A percentile compares a stretch with the other conserved stretches of the same genome.
These are phyloP conservation scores for Coremacera marginata DNA, from an alignment of 2,888 invertebrate genomes.

Conservation along the genomic window DNA sequence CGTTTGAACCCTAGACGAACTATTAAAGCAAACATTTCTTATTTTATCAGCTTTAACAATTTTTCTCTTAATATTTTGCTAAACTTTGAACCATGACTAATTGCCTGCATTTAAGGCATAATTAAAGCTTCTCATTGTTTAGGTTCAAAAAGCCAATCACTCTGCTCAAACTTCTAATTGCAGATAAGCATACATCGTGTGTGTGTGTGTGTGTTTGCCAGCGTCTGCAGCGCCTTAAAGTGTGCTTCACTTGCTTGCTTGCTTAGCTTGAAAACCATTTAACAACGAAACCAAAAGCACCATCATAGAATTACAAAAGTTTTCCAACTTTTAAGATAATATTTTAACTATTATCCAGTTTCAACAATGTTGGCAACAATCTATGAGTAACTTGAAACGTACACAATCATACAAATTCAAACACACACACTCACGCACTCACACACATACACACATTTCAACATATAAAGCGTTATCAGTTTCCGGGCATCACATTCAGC, in stretches of 20 bases:
- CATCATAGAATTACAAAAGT: constrained; percentile 8
- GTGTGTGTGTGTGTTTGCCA: not conserved
- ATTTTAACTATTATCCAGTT: not conserved
- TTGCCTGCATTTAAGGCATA: too few species aligned
- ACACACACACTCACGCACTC: too few species aligned
- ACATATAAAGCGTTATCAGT: too few species aligned
- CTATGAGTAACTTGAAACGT: not conserved
- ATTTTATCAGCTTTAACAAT: too few species aligned
- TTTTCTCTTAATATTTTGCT: too few species aligned
- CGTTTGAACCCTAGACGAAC: too few species aligned
- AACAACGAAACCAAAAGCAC: not conserved
- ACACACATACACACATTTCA: not conserved
- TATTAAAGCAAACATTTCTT: too few species aligned
- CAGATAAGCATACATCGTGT: not conserved
- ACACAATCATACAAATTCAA: not conserved
- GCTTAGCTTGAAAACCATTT: not conserved
- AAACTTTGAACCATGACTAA: too few species aligned
- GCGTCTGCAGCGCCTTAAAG: not conserved
- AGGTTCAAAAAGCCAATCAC: not conserved
- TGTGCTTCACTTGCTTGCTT: not conserved
- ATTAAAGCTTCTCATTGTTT: not conserved
- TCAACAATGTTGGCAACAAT: not conserved
- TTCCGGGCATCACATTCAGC: too few species aligned
- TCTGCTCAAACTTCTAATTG: constrained; percentile 5
- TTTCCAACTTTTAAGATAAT: constrained; percentile 4